A percentile compares a stretch with the other conserved stretches of the same genome.
Evolutionary conservation across 1,140 invertebrate genomes (phyloP).

Genomic region (Mylabris phalerata): DNA sequence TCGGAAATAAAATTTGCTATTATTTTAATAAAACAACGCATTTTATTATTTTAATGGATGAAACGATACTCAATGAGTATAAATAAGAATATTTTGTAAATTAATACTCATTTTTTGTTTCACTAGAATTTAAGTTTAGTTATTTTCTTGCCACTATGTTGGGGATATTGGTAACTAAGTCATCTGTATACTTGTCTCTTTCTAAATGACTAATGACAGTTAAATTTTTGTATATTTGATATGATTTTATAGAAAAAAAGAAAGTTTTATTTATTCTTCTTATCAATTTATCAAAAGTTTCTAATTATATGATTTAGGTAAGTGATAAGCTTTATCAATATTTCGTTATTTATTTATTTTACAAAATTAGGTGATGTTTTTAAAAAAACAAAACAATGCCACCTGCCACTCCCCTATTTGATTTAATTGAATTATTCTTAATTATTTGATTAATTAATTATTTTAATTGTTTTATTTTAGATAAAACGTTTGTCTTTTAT

Average conservation of each 20-base stretch:
- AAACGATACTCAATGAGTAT: too few species aligned
- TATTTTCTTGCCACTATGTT: too few species aligned
- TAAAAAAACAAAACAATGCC: neutral
- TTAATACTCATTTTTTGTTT: too few species aligned
- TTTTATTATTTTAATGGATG: too few species aligned
- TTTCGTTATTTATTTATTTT: neutral
- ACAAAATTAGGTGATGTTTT: neutral
- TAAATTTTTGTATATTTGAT: neutral
- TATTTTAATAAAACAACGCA: too few species aligned
- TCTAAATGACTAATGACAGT: conserved; percentile 6
- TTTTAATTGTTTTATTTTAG: neutral
- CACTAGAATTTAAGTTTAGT: too few species aligned
- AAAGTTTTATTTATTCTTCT: conserved; percentile 3
- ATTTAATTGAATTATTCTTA: neutral
- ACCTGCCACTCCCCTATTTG: conserved; percentile 10
- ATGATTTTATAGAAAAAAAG: neutral
- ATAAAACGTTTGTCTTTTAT: conserved; percentile 5
- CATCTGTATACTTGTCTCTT: conserved; percentile 6
- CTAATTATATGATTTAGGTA: conserved; percentile 10
- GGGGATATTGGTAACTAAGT: too few species aligned
- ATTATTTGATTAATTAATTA: neutral
- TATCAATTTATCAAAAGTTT: conserved; percentile 5
- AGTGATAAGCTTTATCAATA: conserved; percentile 5
- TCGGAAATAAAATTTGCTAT: too few species aligned
- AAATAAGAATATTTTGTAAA: too few species aligned